These are phyloP conservation scores for Pseudotriccus pelzelni DNA, from an alignment of 2,797 vertebrate genomes.

Conservation along the genomic window DNA sequence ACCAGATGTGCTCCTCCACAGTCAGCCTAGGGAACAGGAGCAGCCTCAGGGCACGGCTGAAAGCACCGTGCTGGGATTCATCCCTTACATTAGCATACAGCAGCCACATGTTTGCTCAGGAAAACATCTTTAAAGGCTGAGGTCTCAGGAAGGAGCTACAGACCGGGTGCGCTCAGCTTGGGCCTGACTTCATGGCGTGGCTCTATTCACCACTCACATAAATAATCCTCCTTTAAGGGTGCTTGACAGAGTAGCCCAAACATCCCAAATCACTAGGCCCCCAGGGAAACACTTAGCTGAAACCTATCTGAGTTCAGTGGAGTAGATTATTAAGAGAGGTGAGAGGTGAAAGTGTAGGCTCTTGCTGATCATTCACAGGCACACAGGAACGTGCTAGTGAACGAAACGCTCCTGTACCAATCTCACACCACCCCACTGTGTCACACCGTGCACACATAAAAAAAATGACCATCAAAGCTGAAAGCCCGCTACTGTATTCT, in stretches of 20 bases:
- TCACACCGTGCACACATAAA: neutral
- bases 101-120: neutral
- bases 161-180: neutral
- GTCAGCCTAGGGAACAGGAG: conserved; percentile 83
- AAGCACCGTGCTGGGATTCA: neutral
- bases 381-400: accelerated
- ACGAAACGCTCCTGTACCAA: neutral
- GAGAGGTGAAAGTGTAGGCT: neutral
- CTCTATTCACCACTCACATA: neutral
- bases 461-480: neutral
- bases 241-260: neutral
- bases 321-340: neutral
- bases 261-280: neutral
- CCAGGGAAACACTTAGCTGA: neutral
- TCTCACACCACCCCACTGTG: neutral
- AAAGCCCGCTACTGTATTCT: neutral
- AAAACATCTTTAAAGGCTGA: neutral
- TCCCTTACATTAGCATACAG: neutral
- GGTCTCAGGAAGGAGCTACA: neutral
- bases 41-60: neutral
- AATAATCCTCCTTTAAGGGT: neutral
- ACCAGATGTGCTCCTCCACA: conserved; percentile 98
- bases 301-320: neutral
- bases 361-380: neutral
- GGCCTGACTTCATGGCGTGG: neutral